A percentile compares a stretch with the other conserved stretches of the same genome.
Evolutionary conservation across 2,888 invertebrate genomes (phyloP).

Genomic region (Tuta absoluta): DNA sequence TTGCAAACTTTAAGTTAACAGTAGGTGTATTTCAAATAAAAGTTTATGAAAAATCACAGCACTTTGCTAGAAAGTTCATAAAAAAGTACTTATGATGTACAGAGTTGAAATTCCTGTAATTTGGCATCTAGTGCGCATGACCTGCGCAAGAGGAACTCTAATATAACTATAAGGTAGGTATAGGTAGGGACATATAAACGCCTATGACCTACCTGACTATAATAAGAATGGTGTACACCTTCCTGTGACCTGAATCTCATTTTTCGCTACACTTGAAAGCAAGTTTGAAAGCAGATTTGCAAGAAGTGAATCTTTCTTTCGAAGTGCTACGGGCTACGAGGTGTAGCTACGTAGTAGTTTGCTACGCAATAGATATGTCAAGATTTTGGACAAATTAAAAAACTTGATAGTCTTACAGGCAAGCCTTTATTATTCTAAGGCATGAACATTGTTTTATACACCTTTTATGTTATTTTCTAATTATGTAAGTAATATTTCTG

Average conservation of each 20-base stretch:
- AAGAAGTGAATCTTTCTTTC: background rate
- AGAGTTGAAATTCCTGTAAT: slow-evolving; percentile 46
- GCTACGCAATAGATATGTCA: background rate
- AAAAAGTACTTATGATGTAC: slow-evolving; percentile 46
- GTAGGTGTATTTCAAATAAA: too few relatives aligned
- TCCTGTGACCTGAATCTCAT: slow-evolving; percentile 66
- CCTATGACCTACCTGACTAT: slow-evolving; percentile 39
- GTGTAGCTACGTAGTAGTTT: background rate
- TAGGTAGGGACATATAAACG: slow-evolving; percentile 37
- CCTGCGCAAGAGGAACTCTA: slow-evolving; percentile 67
- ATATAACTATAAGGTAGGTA: slow-evolving; percentile 32
- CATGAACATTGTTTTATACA: too few relatives aligned
- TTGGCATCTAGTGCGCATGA: slow-evolving; percentile 61
- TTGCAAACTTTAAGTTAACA: too few relatives aligned
- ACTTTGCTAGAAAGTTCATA: slow-evolving; percentile 18
- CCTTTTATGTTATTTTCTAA: too few relatives aligned
- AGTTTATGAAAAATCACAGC: background rate
- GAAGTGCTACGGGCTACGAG: slow-evolving; percentile 8
- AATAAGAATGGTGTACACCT: slow-evolving; percentile 52
- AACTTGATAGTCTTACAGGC: too few relatives aligned
- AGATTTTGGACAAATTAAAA: too few relatives aligned
- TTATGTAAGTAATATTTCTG: too few relatives aligned
- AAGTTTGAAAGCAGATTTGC: background rate
- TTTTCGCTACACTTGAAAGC: slow-evolving; percentile 33
- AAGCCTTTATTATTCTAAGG: too few relatives aligned